Conservation (phyloP, 2,113 vertebrate species). For the Strix uralensis region DNA sequence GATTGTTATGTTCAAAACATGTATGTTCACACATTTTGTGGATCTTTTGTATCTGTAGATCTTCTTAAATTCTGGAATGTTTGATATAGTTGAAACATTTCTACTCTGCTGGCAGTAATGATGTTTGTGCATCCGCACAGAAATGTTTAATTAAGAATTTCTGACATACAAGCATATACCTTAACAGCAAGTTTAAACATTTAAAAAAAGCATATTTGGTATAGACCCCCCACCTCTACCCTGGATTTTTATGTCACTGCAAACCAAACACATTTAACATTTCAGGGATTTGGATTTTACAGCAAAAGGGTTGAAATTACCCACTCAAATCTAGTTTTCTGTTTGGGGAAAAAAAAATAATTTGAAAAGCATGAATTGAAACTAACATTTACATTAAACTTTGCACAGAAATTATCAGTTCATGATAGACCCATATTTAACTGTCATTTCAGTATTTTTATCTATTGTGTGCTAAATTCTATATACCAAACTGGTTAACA, state of each 20-base stretch:
- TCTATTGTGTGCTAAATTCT: neutral
- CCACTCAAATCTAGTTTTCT: neutral
- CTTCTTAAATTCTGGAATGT: neutral
- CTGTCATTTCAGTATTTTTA: neutral
- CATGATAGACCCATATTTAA: neutral
- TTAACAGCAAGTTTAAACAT: neutral
- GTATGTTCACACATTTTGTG: neutral
- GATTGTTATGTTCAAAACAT: neutral
- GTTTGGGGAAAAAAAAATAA: neutral
- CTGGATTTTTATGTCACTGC: neutral
- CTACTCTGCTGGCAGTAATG: neutral
- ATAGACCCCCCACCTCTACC: neutral
- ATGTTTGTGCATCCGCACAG: neutral
- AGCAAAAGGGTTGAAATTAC: neutral
- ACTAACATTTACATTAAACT: neutral
- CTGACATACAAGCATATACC: neutral
- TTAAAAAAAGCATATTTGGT: neutral
- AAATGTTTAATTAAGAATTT: neutral
- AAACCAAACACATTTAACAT: neutral
- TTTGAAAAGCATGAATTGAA: neutral
- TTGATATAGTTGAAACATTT: neutral
- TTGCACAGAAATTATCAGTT: neutral
- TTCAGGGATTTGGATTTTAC: neutral
- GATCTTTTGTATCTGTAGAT: neutral
- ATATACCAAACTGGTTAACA: neutral